Conservation (phyloP, 2,888 invertebrate species). For the Parasteatoda lunata region DNA sequence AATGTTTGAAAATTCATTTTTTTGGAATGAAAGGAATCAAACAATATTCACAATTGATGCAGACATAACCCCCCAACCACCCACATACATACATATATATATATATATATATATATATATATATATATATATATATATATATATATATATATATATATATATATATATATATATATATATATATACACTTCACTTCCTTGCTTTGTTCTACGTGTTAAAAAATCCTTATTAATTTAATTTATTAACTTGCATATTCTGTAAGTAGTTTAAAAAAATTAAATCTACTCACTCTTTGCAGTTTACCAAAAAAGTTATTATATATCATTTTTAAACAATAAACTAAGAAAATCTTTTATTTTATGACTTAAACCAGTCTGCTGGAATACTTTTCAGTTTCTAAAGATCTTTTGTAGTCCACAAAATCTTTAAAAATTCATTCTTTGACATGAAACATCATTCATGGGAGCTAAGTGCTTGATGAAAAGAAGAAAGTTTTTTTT, state of each 20-base stretch:
- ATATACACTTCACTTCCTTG: too few species aligned
- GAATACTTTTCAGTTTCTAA: not conserved
- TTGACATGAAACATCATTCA: constrained; percentile 48
- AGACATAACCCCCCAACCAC: too few species aligned
- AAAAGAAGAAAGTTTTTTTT: constrained; percentile 26
- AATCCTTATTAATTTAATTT: too few species aligned
- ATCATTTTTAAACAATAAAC: not conserved
- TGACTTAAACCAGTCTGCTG: constrained; percentile 10
- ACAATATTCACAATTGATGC: too few species aligned
- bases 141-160: not conserved
- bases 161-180: not conserved
- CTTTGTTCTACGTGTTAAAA: too few species aligned
- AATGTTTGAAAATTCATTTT: too few species aligned
- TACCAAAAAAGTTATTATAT: not conserved
- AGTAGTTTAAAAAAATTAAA: not conserved
- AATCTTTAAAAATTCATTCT: constrained; percentile 51
- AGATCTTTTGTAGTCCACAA: constrained; percentile 32
- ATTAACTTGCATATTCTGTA: not conserved
- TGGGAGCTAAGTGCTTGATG: constrained; percentile 43
- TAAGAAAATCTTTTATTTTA: not conserved
- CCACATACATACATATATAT: too few species aligned
- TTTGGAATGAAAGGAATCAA: too few species aligned
- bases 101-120: too few species aligned
- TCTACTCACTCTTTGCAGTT: not conserved
- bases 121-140: constrained; percentile 1